These are phyloP conservation scores for Arvicola amphibius DNA, from an alignment of 2,797 vertebrate species.

Conservation along the genomic window DNA sequence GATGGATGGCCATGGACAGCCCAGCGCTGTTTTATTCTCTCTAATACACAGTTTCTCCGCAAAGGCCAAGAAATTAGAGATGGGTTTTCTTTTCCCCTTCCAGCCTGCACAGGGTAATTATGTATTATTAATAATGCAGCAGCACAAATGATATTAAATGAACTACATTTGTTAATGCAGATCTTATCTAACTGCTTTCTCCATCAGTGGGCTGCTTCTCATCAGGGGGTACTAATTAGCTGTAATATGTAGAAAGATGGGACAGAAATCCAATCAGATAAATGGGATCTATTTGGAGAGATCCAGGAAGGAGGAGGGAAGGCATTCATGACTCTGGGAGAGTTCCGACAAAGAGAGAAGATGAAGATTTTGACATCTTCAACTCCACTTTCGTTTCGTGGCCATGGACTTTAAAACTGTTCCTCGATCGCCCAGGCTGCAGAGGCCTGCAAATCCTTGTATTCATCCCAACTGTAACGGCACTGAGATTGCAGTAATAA, in stretches of 20 bases:
- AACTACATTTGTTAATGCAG: conserved; percentile 92
- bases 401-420: conserved; percentile 66
- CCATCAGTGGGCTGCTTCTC: conserved; percentile 89
- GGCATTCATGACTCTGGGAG: conserved; percentile 75
- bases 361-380: conserved; percentile 77
- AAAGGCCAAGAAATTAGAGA: conserved; percentile 88
- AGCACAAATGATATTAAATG: conserved; percentile 92
- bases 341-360: conserved; percentile 79
- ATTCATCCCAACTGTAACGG: conserved; percentile 74
- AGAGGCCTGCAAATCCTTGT: conserved; percentile 71
- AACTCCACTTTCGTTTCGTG: conserved; percentile 73
- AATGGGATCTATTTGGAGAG: conserved; percentile 88
- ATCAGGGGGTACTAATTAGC: conserved; percentile 91
- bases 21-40: conserved; percentile 71
- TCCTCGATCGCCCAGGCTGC: conserved; percentile 53
- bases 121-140: conserved; percentile 92
- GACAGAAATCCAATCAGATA: conserved; percentile 90
- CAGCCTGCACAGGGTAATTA: conserved; percentile 88
- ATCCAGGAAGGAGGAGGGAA: conserved; percentile 84
- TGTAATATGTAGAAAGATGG: conserved; percentile 89
- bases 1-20: conserved; percentile 79
- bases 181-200: conserved; percentile 91
- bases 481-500: conserved; percentile 78
- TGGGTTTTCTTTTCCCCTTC: conserved; percentile 87
- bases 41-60: conserved; percentile 83